Conservation (phyloP, 2,797 vertebrate species). For the Craterocephalus amniculus region DNA sequence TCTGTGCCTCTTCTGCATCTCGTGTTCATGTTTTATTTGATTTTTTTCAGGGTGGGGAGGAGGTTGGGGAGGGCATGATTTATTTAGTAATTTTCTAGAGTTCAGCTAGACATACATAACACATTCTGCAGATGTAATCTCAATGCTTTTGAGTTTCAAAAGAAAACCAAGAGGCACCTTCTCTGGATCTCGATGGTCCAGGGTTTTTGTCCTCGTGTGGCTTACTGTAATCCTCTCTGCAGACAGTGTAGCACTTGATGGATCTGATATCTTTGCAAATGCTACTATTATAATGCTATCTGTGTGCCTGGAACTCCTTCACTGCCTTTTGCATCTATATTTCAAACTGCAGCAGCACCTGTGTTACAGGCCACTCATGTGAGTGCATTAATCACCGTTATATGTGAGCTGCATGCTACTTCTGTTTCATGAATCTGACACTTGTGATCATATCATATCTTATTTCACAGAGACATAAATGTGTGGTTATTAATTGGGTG, state of each 20-base stretch:
- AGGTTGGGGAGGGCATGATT: too few relatives aligned
- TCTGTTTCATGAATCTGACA: conserved; percentile 46
- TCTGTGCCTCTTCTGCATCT: too few relatives aligned
- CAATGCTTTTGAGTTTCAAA: neutral
- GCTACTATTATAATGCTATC: neutral
- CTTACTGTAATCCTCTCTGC: neutral
- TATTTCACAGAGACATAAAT: conserved; percentile 42
- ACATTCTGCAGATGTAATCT: neutral
- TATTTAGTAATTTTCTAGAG: neutral
- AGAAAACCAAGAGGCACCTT: neutral
- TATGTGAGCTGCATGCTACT: conserved; percentile 21
- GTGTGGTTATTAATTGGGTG: conserved; percentile 47
- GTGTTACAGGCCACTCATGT: conserved; percentile 14
- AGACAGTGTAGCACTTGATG: neutral
- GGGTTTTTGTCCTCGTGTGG: neutral
- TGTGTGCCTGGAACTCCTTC: neutral
- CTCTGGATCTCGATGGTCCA: neutral
- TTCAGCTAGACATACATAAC: neutral
- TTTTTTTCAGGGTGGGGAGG: too few relatives aligned
- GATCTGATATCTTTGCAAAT: conserved; percentile 16
- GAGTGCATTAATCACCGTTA: conserved; percentile 41
- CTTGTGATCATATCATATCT: conserved; percentile 47
- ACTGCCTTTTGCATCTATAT: neutral
- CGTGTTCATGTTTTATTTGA: too few relatives aligned
- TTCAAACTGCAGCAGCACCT: conserved; percentile 3